Conservation (phyloP, 37 sponge, comb jelly and placozoan genomes). For the Bolinopsis microptera region DNA sequence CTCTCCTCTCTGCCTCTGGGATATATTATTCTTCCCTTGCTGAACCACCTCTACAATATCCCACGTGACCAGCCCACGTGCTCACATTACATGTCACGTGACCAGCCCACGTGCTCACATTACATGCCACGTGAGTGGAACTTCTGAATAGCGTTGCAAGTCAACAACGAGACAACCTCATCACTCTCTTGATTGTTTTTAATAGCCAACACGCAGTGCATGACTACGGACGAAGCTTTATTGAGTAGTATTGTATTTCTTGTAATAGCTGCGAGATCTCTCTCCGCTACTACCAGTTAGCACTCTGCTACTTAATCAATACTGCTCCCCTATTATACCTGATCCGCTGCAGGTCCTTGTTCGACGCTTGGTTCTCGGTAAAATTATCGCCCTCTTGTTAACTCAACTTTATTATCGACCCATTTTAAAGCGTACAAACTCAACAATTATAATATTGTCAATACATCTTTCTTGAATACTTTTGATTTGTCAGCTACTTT, state of each 20-base stretch:
- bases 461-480: background rate
- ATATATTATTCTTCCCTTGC: background rate
- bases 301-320: background rate
- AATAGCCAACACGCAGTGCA: background rate
- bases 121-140: background rate
- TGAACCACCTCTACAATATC: no score
- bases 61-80: background rate
- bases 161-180: background rate
- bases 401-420: background rate
- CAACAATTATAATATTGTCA: background rate
- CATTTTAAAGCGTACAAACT: background rate
- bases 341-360: background rate
- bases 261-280: background rate
- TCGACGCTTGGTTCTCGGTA: background rate
- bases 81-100: background rate
- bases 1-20: no score
- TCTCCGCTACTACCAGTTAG: no score
- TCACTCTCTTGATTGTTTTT: background rate
- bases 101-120: background rate
- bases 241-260: background rate
- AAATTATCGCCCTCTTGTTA: background rate
- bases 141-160: background rate
- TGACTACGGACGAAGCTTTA: background rate
- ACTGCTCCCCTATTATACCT: background rate
- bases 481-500: no score